These are phyloP conservation scores for Perca flavescens DNA, from an alignment of 2,113 vertebrate species.

Conservation along the genomic window DNA sequence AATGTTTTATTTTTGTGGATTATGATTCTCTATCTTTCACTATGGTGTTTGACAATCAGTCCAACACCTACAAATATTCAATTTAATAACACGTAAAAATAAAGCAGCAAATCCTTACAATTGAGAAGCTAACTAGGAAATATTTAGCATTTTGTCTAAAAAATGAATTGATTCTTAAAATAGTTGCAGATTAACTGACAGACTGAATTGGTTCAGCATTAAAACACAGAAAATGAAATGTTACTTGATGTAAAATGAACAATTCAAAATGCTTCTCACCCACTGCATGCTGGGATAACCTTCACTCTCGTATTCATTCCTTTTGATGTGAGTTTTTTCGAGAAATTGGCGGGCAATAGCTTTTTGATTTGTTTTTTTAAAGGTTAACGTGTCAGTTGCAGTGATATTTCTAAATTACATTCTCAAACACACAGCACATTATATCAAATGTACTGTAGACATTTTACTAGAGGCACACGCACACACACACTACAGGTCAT, in stretches of 20 bases:
- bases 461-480: background rate
- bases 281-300: background rate
- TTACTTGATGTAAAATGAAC: background rate
- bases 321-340: background rate
- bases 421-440: conserved; percentile 20
- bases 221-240: background rate
- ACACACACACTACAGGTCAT: background rate
- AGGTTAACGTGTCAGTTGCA: conserved; percentile 24
- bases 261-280: background rate
- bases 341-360: background rate
- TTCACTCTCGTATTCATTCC: background rate
- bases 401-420: conserved; percentile 52
- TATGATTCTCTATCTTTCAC: no score
- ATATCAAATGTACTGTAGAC: conserved; percentile 14
- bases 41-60: no score
- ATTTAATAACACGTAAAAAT: background rate
- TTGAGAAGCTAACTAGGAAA: background rate
- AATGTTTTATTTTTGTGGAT: no score
- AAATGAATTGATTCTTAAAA: background rate
- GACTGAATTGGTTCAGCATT: no score
- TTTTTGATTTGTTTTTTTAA: conserved; percentile 43
- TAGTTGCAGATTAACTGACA: no score
- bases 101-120: background rate
- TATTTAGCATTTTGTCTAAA: background rate
- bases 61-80: background rate